These are phyloP conservation scores for Baccha elongata DNA, from an alignment of 2,888 invertebrate genomes.

Conservation along the genomic window DNA sequence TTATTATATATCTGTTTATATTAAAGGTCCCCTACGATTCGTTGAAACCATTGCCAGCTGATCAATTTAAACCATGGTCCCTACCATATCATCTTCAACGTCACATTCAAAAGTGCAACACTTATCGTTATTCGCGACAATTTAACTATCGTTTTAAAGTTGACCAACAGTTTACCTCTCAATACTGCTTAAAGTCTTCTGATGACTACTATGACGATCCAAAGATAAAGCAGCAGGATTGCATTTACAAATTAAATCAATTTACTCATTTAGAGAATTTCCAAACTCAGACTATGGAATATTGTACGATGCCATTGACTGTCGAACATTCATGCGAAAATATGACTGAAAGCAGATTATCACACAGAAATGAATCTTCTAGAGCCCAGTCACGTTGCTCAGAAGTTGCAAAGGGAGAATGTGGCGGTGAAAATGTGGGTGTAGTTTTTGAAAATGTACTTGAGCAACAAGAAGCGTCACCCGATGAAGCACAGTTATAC, in stretches of 20 bases:
- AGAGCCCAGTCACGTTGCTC: conserved; percentile 57
- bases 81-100: conserved; percentile 84
- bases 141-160: conserved; percentile 76
- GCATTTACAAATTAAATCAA: conserved; percentile 76
- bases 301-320: conserved; percentile 76
- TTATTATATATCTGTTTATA: conserved; percentile 12
- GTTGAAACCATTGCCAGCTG: conserved; percentile 86
- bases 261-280: conserved; percentile 77
- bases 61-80: conserved; percentile 87
- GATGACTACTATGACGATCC: conserved; percentile 73
- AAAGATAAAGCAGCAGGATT: conserved; percentile 65
- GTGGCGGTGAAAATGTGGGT: conserved; percentile 10
- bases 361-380: conserved; percentile 55
- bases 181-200: conserved; percentile 65
- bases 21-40: conserved; percentile 85
- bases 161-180: conserved; percentile 73
- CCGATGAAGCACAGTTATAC: conserved; percentile 73
- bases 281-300: conserved; percentile 75
- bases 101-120: conserved; percentile 77
- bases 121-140: conserved; percentile 76
- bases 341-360: conserved; percentile 56
- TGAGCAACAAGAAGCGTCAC: conserved; percentile 42
- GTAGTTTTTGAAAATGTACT: conserved; percentile 5
- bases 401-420: conserved; percentile 41
- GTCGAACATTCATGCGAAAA: conserved; percentile 75